These are phyloP conservation scores for Paguma larvata DNA, from an alignment of 2,797 vertebrate species.

Conservation along the genomic window DNA sequence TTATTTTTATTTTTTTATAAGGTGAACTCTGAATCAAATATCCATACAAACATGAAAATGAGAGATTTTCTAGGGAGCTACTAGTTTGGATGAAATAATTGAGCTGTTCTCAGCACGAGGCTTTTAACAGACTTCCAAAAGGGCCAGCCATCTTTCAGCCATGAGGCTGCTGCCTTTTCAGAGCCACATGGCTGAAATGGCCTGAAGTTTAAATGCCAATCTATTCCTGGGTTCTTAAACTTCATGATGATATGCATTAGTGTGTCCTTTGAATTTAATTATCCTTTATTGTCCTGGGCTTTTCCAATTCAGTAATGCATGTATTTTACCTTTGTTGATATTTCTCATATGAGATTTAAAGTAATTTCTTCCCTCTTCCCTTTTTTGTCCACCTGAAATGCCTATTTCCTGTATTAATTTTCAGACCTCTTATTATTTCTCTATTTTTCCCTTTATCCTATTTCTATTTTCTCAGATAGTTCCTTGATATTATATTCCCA, in stretches of 20 bases:
- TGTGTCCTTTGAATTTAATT: conserved; percentile 21
- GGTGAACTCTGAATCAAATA: not conserved
- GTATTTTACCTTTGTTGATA: not conserved
- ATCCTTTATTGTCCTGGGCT: not conserved
- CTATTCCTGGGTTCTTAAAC: not conserved
- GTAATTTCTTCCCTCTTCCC: not conserved
- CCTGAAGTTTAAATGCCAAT: not conserved
- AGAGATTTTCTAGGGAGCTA: not conserved
- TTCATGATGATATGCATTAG: not conserved
- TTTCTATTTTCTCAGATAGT: not conserved
- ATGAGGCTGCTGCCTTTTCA: not conserved
- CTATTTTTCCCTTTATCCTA: not conserved
- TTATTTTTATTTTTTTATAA: not conserved
- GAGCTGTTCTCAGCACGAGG: not conserved
- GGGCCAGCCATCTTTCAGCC: not conserved
- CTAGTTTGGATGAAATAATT: not conserved
- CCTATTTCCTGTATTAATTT: not conserved
- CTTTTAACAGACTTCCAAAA: not conserved
- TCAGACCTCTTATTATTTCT: not conserved
- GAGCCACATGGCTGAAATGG: not conserved
- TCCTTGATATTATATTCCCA: not conserved
- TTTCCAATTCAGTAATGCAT: conserved; percentile 24
- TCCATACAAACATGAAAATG: not conserved
- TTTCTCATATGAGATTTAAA: not conserved
- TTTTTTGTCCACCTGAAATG: not conserved